Evolutionary conservation across 2,797 vertebrate species (phyloP).

Genomic region (Hapalemur alaotrensis): DNA sequence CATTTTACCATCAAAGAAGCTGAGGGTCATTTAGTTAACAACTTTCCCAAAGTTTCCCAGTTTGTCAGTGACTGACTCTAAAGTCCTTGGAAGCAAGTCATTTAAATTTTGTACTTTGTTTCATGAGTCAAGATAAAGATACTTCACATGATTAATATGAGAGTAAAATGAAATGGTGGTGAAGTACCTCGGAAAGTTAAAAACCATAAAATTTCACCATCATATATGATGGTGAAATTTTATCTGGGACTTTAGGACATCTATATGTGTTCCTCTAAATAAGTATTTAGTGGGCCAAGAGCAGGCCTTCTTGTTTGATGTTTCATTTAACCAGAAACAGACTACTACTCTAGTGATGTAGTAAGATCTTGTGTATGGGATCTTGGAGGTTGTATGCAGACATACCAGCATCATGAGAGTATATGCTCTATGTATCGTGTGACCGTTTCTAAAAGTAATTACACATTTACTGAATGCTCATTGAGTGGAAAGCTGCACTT

Average conservation of each 20-base stretch:
- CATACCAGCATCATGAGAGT: background rate
- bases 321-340: conserved; percentile 12
- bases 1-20: background rate
- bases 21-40: background rate
- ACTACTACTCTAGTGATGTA: background rate
- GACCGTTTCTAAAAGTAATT: background rate
- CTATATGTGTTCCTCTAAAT: background rate
- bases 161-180: background rate
- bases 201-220: background rate
- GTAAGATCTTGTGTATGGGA: background rate
- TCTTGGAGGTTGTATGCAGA: background rate
- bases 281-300: background rate
- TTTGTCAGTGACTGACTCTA: background rate
- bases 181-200: background rate
- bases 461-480: background rate
- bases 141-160: background rate
- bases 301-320: conserved; percentile 21
- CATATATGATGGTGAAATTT: background rate
- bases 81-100: background rate
- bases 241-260: background rate
- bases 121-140: background rate
- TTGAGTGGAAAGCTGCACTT: background rate
- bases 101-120: conserved; percentile 4
- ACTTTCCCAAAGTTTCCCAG: background rate
- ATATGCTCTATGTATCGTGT: background rate